Percentiles rank a stretch among this genome's conserved stretches.
Conservation (phyloP, 2,113 vertebrate genomes). For the Sialia sialis region DNA sequence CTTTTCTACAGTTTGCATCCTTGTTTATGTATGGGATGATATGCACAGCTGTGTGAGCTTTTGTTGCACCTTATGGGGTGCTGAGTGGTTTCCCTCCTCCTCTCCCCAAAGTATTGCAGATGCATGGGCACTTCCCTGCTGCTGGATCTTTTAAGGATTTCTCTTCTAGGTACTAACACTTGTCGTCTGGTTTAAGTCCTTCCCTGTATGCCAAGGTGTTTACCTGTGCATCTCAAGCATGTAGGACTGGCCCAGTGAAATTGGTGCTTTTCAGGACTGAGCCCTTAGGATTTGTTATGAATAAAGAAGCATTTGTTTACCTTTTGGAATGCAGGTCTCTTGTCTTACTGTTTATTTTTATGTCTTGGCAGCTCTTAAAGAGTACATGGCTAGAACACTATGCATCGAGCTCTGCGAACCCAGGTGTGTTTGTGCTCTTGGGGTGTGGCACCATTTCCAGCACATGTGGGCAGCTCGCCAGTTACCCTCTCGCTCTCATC, state of each 20-base stretch:
- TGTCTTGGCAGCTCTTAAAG: slow-evolving; percentile 83
- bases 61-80: not conserved
- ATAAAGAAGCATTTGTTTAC: not conserved
- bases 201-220: not conserved
- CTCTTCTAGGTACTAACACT: not conserved
- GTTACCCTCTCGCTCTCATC: slow-evolving; percentile 88
- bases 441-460: slow-evolving; percentile 89
- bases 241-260: not conserved
- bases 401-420: slow-evolving; percentile 85
- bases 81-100: not conserved
- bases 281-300: not conserved
- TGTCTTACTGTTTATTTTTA: not conserved
- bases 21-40: not conserved
- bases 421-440: slow-evolving; percentile 85
- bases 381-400: slow-evolving; percentile 85
- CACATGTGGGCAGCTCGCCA: slow-evolving; percentile 90
- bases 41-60: not conserved
- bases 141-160: not conserved
- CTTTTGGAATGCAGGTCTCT: not conserved
- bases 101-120: not conserved
- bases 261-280: not conserved
- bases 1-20: not conserved
- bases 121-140: not conserved
- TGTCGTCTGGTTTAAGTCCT: not conserved
- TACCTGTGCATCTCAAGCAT: not conserved